Evolutionary conservation across 2,888 invertebrate genomes (phyloP), one percentile per base, ranked within the genome.

Genomic region (Gerris lacustris): DNA sequence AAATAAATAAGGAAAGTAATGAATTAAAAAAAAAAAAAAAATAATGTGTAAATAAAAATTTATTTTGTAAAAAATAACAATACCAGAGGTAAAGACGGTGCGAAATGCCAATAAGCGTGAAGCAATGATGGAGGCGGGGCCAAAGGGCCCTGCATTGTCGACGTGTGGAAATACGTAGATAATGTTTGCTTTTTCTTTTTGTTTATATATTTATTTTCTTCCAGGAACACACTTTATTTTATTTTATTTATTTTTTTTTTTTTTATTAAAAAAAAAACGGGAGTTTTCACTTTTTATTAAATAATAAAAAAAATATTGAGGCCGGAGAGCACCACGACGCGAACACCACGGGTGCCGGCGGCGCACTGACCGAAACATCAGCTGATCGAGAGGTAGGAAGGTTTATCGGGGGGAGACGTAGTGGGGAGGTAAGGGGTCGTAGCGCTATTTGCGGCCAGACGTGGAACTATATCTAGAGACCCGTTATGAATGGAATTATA

Each of bases 401-500:
- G 68, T 71, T 74, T 72, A 73, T 72, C 72, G 70, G 70, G 43
- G 70, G 73, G 69, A 72, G 69, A 70, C 73, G 73, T 63, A 69
- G 71, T 66, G 70, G 68, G 71, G 69, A 62, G 71, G 66, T 64
- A 45, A 63, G 45, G 45, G 45, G 67, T 31, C 45, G 63, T 66
- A 44, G 47, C 67, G n/a, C 67, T 45, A 43, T 67, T 43, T 45
- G 45, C 47, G 67, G 31, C 69, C 17, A 63, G 62, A 55, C 70
- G 70, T 67, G 67, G 67, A 67, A 63, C 62, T 69, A 66, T 66
- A 68, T 69, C 69, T 67, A 47, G 68, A 71, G 71, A 68, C 66
- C 71, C 62, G 66, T 66, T 67, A 63, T 69, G 69, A 72, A 66
- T 69, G 69, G 71, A 72, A 72, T 69, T 69, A 72, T 69, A 70